A percentile compares a stretch with the other conserved stretches of the same genome.
Conservation (phyloP, 2,113 vertebrate species). For the Thalassoma bifasciatum region DNA sequence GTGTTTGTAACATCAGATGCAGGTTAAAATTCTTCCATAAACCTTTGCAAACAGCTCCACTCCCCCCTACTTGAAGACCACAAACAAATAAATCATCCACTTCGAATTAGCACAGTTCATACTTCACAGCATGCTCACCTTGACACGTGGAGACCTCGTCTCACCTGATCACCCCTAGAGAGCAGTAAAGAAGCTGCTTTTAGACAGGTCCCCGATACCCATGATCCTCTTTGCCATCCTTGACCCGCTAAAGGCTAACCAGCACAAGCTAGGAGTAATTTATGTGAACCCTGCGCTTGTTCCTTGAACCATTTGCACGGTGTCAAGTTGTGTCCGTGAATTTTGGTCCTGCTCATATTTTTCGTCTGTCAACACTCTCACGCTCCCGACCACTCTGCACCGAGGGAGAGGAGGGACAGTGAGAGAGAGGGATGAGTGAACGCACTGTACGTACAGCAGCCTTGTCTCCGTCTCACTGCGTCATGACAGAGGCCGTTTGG, state of each 20-base stretch:
- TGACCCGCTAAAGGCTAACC: conserved; percentile 46
- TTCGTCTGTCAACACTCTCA: conserved; percentile 75
- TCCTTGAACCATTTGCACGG: conserved; percentile 44
- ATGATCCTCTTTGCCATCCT: conserved; percentile 41
- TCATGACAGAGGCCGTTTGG: conserved; percentile 59
- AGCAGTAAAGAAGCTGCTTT: conserved; percentile 48
- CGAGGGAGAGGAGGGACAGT: conserved; percentile 26
- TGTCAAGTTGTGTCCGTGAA: conserved; percentile 61
- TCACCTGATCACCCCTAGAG: conserved; percentile 35
- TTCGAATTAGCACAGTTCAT: conserved; percentile 44
- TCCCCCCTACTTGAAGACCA: conserved; percentile 9
- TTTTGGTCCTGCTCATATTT: conserved; percentile 56
- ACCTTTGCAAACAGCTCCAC: conserved; percentile 49
- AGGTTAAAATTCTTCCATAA: conserved; percentile 50
- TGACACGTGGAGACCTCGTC: conserved; percentile 39
- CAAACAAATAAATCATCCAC: conserved; percentile 69
- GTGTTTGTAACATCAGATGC: conserved; percentile 34
- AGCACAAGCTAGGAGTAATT: conserved; percentile 41
- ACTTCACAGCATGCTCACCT: conserved; percentile 40
- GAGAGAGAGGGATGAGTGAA: conserved; percentile 30
- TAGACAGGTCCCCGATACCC: conserved; percentile 44
- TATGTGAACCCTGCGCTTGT: conserved; percentile 44
- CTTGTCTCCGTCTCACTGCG: conserved; percentile 19
- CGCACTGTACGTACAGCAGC: conserved; percentile 5
- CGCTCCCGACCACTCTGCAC: conserved; percentile 38